Evolutionary conservation across 2,113 vertebrate species (phyloP), one percentile per base, ranked within the genome.

Genomic region (Mionectes macconnelli): DNA sequence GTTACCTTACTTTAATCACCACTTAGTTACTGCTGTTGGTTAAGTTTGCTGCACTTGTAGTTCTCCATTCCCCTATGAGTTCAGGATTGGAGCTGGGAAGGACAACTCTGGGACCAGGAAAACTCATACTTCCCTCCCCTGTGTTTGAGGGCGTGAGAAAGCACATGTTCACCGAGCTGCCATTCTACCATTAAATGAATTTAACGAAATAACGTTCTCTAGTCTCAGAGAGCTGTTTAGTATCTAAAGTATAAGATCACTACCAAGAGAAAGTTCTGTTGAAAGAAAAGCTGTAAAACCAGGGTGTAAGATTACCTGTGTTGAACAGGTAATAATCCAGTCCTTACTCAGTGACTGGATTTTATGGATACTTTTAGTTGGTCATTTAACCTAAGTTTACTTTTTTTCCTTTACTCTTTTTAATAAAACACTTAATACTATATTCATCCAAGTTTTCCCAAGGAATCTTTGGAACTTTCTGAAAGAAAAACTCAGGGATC

Each of bases 231-330:
- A 53, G 7, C 25, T 80, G 20, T 18, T 79, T n/a, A 62, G 2
- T 62, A 37, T 73, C 25, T 87, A 44, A 7, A 7, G 64, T 55
- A 49, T 17, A 52, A 25, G 14, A 53, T 69, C 2, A 1, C 22
- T 69, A 11, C 64, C 57, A 74, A 45, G 37, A 72, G 15, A 45
- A 60, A 49, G 21, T n/a, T 69, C 18, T 55, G 2, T 49, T 52
- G 45, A 72, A 79, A 63, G 44, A 68, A 44, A 67, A 87, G 21
- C 31, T 73, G 8, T 47, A 18, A 74, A 75, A 89, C 33, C 27
- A 42, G 14, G 2, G 10, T 0, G 0, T 91, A 70, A 89, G 66
- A 18, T 25, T 63, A 24, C 24, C 33, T 35, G 16, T 50, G 12
- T n/a, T 82, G 64, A 59, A 35, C 10, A 13, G n/a, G n/a, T n/a